Evolutionary conservation across 2,888 invertebrate genomes (phyloP), one percentile per base, ranked within the genome.

Genomic region (Ypsolopha sequella): DNA sequence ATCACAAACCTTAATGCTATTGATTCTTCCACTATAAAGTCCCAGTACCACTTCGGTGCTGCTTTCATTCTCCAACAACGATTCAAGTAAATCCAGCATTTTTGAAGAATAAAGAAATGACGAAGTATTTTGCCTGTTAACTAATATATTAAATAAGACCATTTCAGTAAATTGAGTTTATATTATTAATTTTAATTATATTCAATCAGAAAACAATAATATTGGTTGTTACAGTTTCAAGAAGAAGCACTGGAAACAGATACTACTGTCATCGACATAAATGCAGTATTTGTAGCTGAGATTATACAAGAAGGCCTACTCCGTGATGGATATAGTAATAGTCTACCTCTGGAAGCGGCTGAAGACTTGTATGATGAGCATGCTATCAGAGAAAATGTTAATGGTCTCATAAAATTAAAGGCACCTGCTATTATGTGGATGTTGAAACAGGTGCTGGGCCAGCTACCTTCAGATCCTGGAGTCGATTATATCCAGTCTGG

Each of bases 261-360:
- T 44, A 54, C 62, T 0, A 62, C 66, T 3, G 57, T 73, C 2
- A 52, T 85, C 0, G 85, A 86, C 41, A 62, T 76, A 10, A 64
- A 81, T 38, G 71, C 80, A 0, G 56, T 85, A 46, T 85, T 85
- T 46, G 68, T 74, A 7, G 67, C 76, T 1, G 84, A 86, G 13
- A 57, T 85, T 0, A 73, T 85, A 9, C 84, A 81, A 66, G 84
- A 85, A 50, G 73, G 77, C 55, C 58, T 86, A 7, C 62, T 72
- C 0, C 61, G 60, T 3, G 86, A 86, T 53, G 66, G 68, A 0
- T 79, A 75, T 45, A 6, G 51, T 0, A 58, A 52, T 36, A 57
- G 72, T 0, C 54, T 54, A 9, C 54, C 67, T 1, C 53, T 86
- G 4, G 65, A 76, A 50, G 58, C 70, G 1, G 50, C 1, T 0